A percentile compares a stretch with the other conserved stretches of the same genome.
phyloP scores from a whole-genome alignment of 2,797 vertebrate genomes.

The Centroberyx gerrardi region DNA sequence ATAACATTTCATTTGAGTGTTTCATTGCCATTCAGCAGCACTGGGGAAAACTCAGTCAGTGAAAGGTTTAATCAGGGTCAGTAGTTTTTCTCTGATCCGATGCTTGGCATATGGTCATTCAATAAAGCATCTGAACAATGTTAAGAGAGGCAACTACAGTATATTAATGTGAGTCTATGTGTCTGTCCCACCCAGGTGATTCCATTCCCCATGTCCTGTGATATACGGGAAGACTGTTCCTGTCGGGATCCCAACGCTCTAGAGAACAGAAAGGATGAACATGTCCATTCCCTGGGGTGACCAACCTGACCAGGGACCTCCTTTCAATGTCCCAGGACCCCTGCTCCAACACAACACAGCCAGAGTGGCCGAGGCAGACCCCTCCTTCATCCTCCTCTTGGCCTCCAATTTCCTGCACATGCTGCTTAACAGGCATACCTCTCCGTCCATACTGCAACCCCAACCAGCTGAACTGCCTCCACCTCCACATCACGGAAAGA shows the following conservation, averaged over 20 bases:
- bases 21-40: neutral
- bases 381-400: constrained; percentile 66
- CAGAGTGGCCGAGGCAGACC: constrained; percentile 85
- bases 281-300: constrained; percentile 87
- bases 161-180: constrained; percentile 14
- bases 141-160: neutral
- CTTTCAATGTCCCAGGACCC: constrained; percentile 64
- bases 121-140: too few species aligned
- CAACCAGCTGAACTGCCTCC: constrained; percentile 87
- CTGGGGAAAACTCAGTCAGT: neutral
- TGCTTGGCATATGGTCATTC: neutral
- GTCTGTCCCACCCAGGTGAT: constrained; percentile 88
- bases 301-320: constrained; percentile 54
- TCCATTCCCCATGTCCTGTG: constrained; percentile 96
- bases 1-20: neutral
- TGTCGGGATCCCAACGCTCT: constrained; percentile 93
- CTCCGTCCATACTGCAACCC: constrained; percentile 87
- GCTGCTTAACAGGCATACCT: constrained; percentile 89
- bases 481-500: constrained; percentile 63
- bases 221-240: constrained; percentile 93
- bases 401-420: constrained; percentile 82
- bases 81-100: neutral
- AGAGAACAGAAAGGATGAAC: constrained; percentile 88
- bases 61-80: neutral
- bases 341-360: constrained; percentile 68